A percentile compares a stretch with the other conserved stretches of the same genome.
These are phyloP conservation scores for Silurus glanis DNA, from an alignment of 2,113 vertebrate genomes.

Conservation along the genomic window DNA sequence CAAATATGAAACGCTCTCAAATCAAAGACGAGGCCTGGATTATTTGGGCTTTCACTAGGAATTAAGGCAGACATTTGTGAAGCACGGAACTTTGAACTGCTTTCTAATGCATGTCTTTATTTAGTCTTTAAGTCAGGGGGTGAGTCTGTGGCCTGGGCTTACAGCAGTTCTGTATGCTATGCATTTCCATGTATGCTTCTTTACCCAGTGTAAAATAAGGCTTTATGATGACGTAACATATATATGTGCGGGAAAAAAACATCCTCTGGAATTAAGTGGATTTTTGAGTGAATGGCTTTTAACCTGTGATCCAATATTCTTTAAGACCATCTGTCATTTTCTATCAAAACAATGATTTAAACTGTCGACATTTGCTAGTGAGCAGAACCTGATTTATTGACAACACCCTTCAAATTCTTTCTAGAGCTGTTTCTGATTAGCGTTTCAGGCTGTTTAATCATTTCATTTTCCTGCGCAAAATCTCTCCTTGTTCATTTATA, in stretches of 20 bases:
- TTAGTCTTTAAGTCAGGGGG: constrained; percentile 2
- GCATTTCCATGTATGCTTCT: background rate
- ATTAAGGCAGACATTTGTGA: constrained; percentile 31
- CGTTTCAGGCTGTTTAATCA: background rate
- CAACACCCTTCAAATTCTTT: background rate
- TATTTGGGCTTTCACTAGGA: constrained; percentile 35
- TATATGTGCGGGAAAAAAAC: background rate
- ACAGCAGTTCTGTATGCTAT: background rate
- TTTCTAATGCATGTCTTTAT: constrained; percentile 26
- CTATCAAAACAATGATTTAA: background rate
- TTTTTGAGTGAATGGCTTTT: background rate
- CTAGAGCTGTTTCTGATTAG: background rate
- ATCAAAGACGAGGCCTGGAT: constrained; percentile 39
- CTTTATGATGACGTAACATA: background rate
- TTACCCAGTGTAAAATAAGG: background rate
- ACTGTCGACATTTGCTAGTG: background rate
- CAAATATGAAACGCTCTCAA: constrained; percentile 24
- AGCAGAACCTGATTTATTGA: background rate
- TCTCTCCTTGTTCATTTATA: background rate
- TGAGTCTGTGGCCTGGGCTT: constrained; percentile 14
- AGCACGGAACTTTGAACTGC: constrained; percentile 9
- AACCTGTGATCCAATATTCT: background rate
- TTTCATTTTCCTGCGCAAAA: background rate
- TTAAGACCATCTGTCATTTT: background rate
- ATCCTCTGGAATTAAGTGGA: background rate